Evolutionary conservation across 2,113 vertebrate genomes (phyloP).

Genomic region (Scomber colias): DNA sequence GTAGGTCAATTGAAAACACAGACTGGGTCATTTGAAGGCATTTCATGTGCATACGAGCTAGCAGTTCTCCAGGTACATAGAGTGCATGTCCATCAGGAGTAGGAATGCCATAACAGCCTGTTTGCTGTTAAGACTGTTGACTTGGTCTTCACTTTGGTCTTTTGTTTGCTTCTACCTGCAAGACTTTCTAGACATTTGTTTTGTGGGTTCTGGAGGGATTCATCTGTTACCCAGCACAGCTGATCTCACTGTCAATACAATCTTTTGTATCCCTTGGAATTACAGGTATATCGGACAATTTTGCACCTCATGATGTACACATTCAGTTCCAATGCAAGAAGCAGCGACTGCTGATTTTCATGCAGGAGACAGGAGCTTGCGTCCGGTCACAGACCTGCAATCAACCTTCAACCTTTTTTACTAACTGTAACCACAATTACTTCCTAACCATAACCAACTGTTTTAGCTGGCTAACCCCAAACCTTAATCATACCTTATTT

Average conservation of each 20-base stretch:
- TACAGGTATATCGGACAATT: background rate
- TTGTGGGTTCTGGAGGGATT: background rate
- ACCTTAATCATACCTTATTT: too few relatives aligned
- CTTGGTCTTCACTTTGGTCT: background rate
- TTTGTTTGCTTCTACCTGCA: background rate
- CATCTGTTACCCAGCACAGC: background rate
- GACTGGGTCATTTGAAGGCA: background rate
- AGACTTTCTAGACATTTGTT: constrained; percentile 2
- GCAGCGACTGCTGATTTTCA: too few relatives aligned
- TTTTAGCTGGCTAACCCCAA: too few relatives aligned
- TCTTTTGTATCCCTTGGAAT: background rate
- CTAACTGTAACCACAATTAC: too few relatives aligned
- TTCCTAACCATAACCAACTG: too few relatives aligned
- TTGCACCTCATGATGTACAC: background rate
- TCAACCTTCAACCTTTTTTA: too few relatives aligned
- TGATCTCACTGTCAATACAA: background rate
- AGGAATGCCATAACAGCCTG: background rate
- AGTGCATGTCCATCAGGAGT: background rate
- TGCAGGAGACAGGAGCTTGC: too few relatives aligned
- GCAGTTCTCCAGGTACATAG: background rate
- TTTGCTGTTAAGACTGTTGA: background rate
- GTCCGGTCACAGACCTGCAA: too few relatives aligned
- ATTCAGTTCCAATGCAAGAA: background rate
- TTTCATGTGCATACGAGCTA: constrained; percentile 6
- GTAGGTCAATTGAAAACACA: background rate